Conservation (phyloP, 2,113 vertebrate genomes). For the Sorex araneus region DNA sequence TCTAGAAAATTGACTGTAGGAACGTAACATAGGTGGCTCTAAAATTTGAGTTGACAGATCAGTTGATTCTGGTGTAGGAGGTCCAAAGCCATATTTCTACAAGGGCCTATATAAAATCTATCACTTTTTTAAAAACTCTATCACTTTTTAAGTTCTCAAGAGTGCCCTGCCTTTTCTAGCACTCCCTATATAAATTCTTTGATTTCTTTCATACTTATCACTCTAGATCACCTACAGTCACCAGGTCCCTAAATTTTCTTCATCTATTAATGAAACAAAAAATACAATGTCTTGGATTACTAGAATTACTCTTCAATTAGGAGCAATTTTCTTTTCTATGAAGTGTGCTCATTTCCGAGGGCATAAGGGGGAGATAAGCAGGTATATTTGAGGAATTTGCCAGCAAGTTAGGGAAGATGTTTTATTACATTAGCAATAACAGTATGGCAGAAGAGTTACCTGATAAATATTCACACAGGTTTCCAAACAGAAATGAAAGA, state of each 20-base stretch:
- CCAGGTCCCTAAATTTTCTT: background rate
- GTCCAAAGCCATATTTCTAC: background rate
- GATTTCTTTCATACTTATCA: background rate
- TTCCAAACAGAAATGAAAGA: background rate
- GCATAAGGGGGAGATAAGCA: background rate
- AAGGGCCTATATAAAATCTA: background rate
- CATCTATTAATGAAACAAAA: constrained; percentile 8
- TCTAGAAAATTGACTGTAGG: background rate
- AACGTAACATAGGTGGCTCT: background rate
- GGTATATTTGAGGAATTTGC: background rate
- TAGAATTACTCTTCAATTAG: background rate
- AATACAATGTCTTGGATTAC: background rate
- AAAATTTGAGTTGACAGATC: background rate
- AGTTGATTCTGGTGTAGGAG: background rate
- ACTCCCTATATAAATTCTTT: background rate
- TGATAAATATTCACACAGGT: background rate
- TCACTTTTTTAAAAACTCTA: background rate
- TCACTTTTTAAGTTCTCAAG: constrained; percentile 7
- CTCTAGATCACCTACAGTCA: background rate
- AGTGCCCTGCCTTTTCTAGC: background rate
- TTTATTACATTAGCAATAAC: background rate
- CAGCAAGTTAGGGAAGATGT: background rate
- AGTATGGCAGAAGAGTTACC: background rate
- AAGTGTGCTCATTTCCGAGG: background rate
- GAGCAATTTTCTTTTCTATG: constrained; percentile 16